Base-by-base conservation (phyloP, 1,140 invertebrate genomes). In the Lysiphlebus fabarum region DNA sequence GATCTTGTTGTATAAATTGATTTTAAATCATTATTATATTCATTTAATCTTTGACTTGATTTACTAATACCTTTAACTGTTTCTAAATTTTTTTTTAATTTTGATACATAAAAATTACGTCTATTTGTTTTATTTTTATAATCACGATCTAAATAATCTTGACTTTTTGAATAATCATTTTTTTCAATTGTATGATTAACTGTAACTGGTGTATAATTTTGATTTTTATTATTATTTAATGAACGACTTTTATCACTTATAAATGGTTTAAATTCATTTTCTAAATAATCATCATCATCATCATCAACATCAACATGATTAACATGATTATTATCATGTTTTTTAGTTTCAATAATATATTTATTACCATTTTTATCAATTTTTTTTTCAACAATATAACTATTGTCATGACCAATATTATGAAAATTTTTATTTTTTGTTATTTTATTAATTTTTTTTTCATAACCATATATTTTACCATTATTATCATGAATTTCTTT, bases 251-350 rank as follows among this genome's bases (percentile, higher is more conserved):
- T 67, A 53, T 74, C 71, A 47, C 73, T 70, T 33, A 74, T 63
- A 37, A 75, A 74, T 0, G 70, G 69, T n/a, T 76, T 75, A n/a
- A 71, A 69, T 12, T 51, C 49, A 34, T 73, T 63, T 51, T 70
- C 68, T 7, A 64, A 53, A 36, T 73, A 76, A 17, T 70, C 67
- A 14, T 71, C 66, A 51, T 77, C 74, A 17, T 70, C 67, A 14
- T 71, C 66, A 10, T 81, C 83, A 69, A 82, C 86, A 11, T 75
- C 83, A 62, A 79, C 83, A 59, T 82, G 85, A 67, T 74, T 80
- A 70, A 80, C 82, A 62, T 73, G 79, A 49, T 79, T 73, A 26
- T 26, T 4, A 14, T 71, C 66, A 51, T 77, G 75, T 6, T 73
- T 74, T 5, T 76, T 70, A 10, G 82, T 84, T 70, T 82, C 86